Base-by-base conservation (phyloP, 2,888 invertebrate genomes). In the Amphipyra berbera region DNA sequence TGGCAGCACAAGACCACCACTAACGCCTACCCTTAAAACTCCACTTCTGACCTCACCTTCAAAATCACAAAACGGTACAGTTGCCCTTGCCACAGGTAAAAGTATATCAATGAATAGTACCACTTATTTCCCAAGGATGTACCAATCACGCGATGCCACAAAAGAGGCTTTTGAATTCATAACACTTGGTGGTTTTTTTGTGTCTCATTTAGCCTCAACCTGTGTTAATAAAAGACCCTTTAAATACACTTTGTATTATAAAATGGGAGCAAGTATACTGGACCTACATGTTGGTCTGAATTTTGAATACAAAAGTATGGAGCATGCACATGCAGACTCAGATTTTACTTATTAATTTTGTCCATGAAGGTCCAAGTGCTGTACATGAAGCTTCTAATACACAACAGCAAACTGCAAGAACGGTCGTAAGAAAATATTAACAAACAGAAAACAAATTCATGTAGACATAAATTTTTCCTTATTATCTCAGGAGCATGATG, bases 81-180 rank as follows among this genome's bases (percentile, higher is more conserved):
- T 76, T 73, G 84, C 84, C 88, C 87, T 88, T 87, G 86, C 83
- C 59, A 61, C 82, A 79, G 78, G 81, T 82, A 84, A 83, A 79
- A 83, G 80, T 83, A 82, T 81, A 82, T 78, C 59, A 81, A 81
- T 86, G 82, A 84, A 88, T 84, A 81, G 58, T 61, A 59, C 77
- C 83, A 77, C 79, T 86, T 82, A 85, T 78, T 75, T 71, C 76
- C 61, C 79, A 81, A 83, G 77, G 82, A 79, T 84, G 69, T 70
- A 65, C 62, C 70, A 68, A 78, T 86, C 89, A 90, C 89, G 89
- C 89, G 81, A 88, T 77, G 63, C 0, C 46, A 65, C 67, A 76
- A 84, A 87, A 77, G 76, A 78, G 15, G 56, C 79, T 73, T 81
- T 82, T 82, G 66, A 77, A 66, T 70, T 73, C 61, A 81, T 77